These are phyloP conservation scores for Poeciliopsis turrubarensis DNA, from an alignment of 2,113 vertebrate species.

Conservation along the genomic window DNA sequence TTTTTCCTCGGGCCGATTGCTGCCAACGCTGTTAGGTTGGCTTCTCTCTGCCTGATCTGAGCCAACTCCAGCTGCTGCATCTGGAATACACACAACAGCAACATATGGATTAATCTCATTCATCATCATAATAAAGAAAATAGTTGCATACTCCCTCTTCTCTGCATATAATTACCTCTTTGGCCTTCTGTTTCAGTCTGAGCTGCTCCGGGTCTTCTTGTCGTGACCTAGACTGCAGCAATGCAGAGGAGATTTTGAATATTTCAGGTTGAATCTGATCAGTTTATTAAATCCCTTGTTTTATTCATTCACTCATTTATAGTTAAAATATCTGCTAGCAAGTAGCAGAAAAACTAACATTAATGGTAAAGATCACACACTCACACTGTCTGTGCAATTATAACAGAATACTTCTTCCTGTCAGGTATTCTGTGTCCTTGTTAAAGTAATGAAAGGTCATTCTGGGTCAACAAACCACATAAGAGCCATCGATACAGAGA, in stretches of 20 bases:
- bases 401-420: not conserved
- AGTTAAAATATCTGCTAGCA: constrained; percentile 14
- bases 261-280: constrained; percentile 31
- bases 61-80: constrained; percentile 94
- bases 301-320: constrained; percentile 43
- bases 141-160: not conserved
- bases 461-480: not conserved
- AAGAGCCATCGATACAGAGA: not conserved
- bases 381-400: constrained; percentile 6
- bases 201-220: constrained; percentile 94
- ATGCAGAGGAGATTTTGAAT: constrained; percentile 42
- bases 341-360: constrained; percentile 12
- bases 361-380: constrained; percentile 26
- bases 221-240: constrained; percentile 86
- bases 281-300: constrained; percentile 38
- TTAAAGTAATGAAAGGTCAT: not conserved
- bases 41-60: constrained; percentile 92
- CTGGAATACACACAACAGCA: constrained; percentile 64
- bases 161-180: constrained; percentile 82
- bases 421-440: not conserved
- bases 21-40: constrained; percentile 90
- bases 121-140: constrained; percentile 1
- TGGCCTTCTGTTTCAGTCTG: constrained; percentile 91
- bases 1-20: constrained; percentile 92
- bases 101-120: not conserved